Base-by-base conservation (phyloP, 2,888 invertebrate species). In the Arge pagana region DNA sequence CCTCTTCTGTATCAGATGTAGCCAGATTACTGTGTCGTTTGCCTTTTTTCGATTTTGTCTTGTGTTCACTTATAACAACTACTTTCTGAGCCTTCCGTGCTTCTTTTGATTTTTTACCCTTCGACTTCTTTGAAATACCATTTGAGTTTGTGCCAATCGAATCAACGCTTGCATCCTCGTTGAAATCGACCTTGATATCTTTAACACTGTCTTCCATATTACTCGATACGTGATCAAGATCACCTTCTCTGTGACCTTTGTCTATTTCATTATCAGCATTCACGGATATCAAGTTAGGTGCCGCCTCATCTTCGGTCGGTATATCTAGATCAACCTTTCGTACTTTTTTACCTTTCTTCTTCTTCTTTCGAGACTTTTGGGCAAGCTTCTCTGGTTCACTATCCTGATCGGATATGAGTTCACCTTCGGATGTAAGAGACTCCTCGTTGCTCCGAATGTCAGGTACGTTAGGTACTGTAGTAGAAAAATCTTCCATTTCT, bases 371-470 rank as follows among this genome's bases (percentile, higher is more conserved):
- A 23, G 35, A 26, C 33, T 45, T 36, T 36, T 31, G 30, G 35
- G 23, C 56, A 24, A 1, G 54, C 33, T 36, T 66, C 59, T 65
- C 64, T 45, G 67, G 64, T 19, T 64, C 62, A 13, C 60, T 60
- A 16, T 66, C 66, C 23, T 71, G 67, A 42, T 75, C 74, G 0
- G 75, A 75, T 31, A 69, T 58, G n/a, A 73, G 51, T 39, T 76
- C 76, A 15, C 66, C 72, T 35, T 71, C 68, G 0, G 74, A 71
- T 4, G 74, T 70, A 18, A 54, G 49, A 2, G 57, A 43, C 11
- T 62, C 60, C 4, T 65, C 65, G 19, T 64, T 60, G 3, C 64
- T 59, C 21, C 62, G 58, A 4, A 54, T 58, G 11, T 54, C 13
- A 11, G 42, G 8, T 30, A 42, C 56, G 50, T 56, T 16, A 21